Percentiles rank a stretch among this genome's conserved stretches.
Evolutionary conservation across 2,888 invertebrate genomes (phyloP).

Genomic region (Euzophera pinguis): DNA sequence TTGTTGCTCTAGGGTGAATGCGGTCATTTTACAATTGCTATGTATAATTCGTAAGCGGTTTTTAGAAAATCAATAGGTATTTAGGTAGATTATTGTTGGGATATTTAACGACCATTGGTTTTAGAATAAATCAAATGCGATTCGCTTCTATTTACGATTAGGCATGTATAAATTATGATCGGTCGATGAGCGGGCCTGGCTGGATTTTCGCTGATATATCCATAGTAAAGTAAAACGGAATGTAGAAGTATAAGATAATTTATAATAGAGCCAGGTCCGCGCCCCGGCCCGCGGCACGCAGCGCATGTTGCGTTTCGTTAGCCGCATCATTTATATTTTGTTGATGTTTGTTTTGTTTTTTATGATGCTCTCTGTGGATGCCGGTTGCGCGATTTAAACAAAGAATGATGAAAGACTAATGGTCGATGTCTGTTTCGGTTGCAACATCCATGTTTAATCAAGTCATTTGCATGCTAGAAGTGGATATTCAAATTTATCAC

Average conservation of each 20-base stretch:
- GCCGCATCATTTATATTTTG: slow-evolving; percentile 77
- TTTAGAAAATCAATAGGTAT: not conserved
- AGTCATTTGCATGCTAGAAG: slow-evolving; percentile 63
- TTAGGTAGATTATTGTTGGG: slow-evolving; percentile 2
- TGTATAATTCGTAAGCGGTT: not conserved
- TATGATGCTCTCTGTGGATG: slow-evolving; percentile 58
- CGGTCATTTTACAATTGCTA: not conserved
- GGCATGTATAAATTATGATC: slow-evolving; percentile 61
- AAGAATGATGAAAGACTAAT: slow-evolving; percentile 74
- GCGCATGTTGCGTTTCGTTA: slow-evolving; percentile 66
- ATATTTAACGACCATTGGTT: slow-evolving; percentile 42
- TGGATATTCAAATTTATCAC: slow-evolving; percentile 60
- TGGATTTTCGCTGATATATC: slow-evolving; percentile 66
- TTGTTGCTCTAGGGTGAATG: not conserved
- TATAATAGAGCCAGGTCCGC: slow-evolving; percentile 63
- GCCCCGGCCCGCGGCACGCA: slow-evolving; percentile 53
- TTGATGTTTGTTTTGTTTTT: slow-evolving; percentile 72
- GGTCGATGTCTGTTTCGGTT: slow-evolving; percentile 65
- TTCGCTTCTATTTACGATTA: slow-evolving; percentile 53
- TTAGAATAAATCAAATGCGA: slow-evolving; percentile 51
- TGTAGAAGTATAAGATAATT: slow-evolving; percentile 70
- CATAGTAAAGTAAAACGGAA: slow-evolving; percentile 68
- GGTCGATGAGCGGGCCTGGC: slow-evolving; percentile 57
- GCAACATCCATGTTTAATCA: slow-evolving; percentile 68
- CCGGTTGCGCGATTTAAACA: slow-evolving; percentile 66